These are phyloP conservation scores for Tinea pellionella DNA, from an alignment of 2,888 invertebrate genomes.

Conservation along the genomic window DNA sequence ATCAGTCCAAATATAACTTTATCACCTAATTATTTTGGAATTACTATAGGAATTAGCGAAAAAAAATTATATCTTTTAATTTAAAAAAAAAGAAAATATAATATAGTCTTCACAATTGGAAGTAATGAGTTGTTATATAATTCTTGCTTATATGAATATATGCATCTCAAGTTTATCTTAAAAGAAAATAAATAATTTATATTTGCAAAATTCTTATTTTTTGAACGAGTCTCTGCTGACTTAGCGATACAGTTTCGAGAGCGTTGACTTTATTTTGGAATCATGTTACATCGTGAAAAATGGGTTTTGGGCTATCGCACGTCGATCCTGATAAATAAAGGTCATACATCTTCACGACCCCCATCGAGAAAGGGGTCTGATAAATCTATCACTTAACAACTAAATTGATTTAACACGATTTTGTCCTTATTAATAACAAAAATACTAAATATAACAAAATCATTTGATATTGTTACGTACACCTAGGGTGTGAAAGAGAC, in stretches of 20 bases:
- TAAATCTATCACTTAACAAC: conserved; percentile 12
- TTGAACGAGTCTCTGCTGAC: neutral
- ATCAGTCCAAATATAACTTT: no score
- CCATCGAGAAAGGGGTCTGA: neutral
- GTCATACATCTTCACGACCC: conserved; percentile 5
- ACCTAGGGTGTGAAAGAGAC: no score
- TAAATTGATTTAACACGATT: neutral
- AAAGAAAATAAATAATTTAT: neutral
- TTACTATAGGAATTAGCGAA: no score
- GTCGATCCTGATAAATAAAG: conserved; percentile 11
- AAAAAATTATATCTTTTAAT: no score
- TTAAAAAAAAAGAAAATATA: no score
- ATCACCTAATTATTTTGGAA: no score
- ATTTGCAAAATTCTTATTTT: neutral
- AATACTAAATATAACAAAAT: no score
- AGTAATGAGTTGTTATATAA: no score
- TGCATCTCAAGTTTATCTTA: neutral
- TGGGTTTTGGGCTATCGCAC: neutral
- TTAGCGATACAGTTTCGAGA: neutral
- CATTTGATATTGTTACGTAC: no score
- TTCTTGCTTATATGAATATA: no score
- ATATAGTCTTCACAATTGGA: no score
- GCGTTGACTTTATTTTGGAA: conserved; percentile 3
- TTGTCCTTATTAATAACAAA: neutral
- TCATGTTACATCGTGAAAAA: conserved; percentile 7